These are phyloP conservation scores for Papilio glaucus DNA, from an alignment of 1,140 invertebrate genomes.

Conservation along the genomic window DNA sequence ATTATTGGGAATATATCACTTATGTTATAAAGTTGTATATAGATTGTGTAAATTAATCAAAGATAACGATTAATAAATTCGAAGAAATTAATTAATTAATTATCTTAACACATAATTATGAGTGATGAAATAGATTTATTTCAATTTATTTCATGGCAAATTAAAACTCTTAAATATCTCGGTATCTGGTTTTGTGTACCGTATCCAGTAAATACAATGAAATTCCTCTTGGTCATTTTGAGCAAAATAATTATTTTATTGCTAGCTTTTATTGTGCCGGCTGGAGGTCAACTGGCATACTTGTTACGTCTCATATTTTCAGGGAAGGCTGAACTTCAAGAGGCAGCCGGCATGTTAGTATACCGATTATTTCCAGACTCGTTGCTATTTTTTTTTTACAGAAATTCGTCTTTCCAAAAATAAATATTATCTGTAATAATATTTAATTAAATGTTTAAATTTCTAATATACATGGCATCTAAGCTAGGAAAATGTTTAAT, in stretches of 20 bases:
- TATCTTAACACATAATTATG: constrained; percentile 10
- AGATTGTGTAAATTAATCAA: no score
- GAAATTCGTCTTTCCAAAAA: no score
- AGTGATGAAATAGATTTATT: not conserved
- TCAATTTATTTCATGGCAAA: constrained; percentile 2
- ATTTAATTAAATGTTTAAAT: no score
- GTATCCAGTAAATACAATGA: not conserved
- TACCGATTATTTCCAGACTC: not conserved
- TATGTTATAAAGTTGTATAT: no score
- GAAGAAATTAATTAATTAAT: not conserved
- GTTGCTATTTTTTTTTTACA: no score
- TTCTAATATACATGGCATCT: no score
- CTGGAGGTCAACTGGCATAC: not conserved
- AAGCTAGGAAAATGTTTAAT: no score
- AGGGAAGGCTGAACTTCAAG: constrained; percentile 5
- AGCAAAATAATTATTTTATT: not conserved
- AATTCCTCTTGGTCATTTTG: not conserved
- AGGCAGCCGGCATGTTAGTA: constrained; percentile 11
- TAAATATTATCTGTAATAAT: no score
- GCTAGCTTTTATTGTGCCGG: not conserved
- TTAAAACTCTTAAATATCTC: not conserved
- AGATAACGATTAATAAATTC: no score
- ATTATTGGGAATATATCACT: no score
- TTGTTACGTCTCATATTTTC: not conserved
- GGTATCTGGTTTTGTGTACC: not conserved